phyloP scores from a whole-genome alignment of 1,140 invertebrate genomes.

The Aradophagus sp. region DNA sequence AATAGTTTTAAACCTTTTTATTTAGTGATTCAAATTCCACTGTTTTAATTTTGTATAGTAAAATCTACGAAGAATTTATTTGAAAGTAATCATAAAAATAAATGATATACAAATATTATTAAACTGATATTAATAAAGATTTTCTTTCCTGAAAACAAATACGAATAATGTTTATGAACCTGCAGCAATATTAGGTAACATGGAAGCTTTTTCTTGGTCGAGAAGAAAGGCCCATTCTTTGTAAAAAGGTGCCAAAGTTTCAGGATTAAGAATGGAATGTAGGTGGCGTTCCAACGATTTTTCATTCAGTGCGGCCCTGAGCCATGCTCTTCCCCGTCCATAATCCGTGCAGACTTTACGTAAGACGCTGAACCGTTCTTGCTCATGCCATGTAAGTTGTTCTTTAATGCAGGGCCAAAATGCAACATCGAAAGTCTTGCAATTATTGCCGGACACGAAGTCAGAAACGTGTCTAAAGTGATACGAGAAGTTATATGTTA shows the following conservation, averaged over 20 bases:
- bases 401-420: constrained; percentile 83
- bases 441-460: constrained; percentile 74
- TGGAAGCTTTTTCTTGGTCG: constrained; percentile 83
- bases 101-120: too few relatives aligned
- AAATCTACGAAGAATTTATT: too few relatives aligned
- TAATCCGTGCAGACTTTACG: constrained; percentile 87
- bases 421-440: constrained; percentile 67
- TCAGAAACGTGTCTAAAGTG: constrained; percentile 73
- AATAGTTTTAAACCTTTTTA: too few relatives aligned
- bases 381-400: constrained; percentile 89
- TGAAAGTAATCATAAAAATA: too few relatives aligned
- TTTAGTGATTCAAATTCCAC: too few relatives aligned
- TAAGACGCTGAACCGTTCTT: constrained; percentile 87
- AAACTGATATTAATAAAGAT: too few relatives aligned
- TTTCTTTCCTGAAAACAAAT: too few relatives aligned
- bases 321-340: constrained; percentile 89
- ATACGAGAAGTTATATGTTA: too few relatives aligned
- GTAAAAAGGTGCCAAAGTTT: constrained; percentile 83
- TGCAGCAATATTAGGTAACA: constrained; percentile 87
- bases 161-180: too few relatives aligned
- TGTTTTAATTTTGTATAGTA: too few relatives aligned
- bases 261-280: constrained; percentile 83
- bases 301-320: constrained; percentile 91
- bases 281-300: constrained; percentile 90
- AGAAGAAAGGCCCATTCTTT: constrained; percentile 88